A percentile compares a stretch with the other conserved stretches of the same genome.
Evolutionary conservation across 2,113 vertebrate genomes (phyloP).

Genomic region (Sturnus vulgaris): DNA sequence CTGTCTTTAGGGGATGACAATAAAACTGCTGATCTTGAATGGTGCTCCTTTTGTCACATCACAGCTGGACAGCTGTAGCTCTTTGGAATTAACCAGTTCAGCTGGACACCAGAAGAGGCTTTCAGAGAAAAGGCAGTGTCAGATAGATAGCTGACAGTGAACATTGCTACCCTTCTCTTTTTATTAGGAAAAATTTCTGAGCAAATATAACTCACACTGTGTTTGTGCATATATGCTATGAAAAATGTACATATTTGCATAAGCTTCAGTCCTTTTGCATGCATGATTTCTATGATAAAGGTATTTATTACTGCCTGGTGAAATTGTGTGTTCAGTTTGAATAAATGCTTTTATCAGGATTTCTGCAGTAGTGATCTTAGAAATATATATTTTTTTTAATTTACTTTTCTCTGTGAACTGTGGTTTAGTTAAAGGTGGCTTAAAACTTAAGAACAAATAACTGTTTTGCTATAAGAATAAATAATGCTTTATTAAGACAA

Average conservation of each 20-base stretch:
- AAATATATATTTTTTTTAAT: neutral
- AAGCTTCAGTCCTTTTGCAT: neutral
- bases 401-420: neutral
- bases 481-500: neutral
- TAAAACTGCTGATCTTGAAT: neutral
- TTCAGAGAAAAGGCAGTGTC: neutral
- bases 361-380: neutral
- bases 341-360: neutral
- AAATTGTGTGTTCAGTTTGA: neutral
- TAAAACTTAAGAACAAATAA: neutral
- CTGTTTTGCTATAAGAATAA: neutral
- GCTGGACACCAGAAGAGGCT: neutral
- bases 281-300: neutral
- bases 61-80: neutral
- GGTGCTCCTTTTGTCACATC: neutral
- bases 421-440: neutral
- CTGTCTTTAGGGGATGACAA: neutral
- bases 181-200: neutral
- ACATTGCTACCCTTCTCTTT: neutral
- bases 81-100: neutral
- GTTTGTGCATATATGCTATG: neutral
- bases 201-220: rapidly evolving
- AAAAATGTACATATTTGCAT: neutral
- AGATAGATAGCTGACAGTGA: neutral
- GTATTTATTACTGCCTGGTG: neutral